phyloP scores from a whole-genome alignment of 2,113 vertebrate species.

The Athene noctua region DNA sequence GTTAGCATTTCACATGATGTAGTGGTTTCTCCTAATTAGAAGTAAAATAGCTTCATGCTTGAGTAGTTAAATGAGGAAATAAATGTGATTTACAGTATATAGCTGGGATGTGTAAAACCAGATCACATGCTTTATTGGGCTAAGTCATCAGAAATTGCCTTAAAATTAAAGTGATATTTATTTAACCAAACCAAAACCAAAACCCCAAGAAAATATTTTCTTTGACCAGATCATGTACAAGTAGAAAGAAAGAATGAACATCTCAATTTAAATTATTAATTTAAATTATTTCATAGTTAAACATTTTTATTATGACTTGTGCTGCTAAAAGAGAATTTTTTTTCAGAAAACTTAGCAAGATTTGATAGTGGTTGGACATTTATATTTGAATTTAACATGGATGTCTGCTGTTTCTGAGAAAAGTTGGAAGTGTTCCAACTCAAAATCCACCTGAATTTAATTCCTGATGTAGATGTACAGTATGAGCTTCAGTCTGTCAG shows the following conservation, averaged over 20 bases:
- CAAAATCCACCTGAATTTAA: neutral
- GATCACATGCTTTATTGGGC: neutral
- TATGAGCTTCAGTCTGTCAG: neutral
- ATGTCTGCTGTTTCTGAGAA: neutral
- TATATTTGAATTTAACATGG: neutral
- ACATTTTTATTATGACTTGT: neutral
- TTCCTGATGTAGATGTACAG: neutral
- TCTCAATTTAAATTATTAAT: neutral
- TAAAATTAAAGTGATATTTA: neutral
- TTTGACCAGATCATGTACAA: neutral
- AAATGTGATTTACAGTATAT: neutral
- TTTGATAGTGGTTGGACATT: neutral
- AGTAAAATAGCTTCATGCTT: neutral
- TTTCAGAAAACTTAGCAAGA: neutral
- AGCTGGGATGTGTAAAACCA: neutral
- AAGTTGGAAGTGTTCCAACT: neutral
- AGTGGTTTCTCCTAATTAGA: neutral
- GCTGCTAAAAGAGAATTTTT: neutral
- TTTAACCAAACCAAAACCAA: neutral
- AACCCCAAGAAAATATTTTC: neutral
- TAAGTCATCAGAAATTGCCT: neutral
- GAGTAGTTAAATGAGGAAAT: neutral
- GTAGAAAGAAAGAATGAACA: neutral
- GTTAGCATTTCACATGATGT: neutral
- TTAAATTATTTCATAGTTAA: neutral